phyloP scores from a whole-genome alignment of 2,113 vertebrate species.

The Daboia siamensis region DNA sequence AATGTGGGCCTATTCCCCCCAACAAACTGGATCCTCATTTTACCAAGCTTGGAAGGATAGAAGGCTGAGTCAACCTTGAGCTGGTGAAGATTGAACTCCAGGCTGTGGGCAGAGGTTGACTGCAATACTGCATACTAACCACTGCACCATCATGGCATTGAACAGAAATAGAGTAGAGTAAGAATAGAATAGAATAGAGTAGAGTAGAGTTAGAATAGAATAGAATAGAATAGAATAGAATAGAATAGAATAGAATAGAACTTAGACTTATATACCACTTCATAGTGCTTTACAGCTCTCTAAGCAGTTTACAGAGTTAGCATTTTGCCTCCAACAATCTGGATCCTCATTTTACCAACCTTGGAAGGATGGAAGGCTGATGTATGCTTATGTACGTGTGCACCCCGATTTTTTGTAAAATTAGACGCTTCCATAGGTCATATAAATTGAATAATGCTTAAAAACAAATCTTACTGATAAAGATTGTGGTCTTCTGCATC shows the following conservation, averaged over 20 bases:
- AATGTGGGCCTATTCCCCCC: too few relatives aligned
- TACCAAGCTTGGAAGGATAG: not conserved
- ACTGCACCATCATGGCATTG: not conserved
- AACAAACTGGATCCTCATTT: too few relatives aligned
- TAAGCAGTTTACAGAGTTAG: not conserved
- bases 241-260: too few relatives aligned
- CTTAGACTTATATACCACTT: too few relatives aligned
- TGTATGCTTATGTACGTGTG: not conserved
- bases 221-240: too few relatives aligned
- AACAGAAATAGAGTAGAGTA: too few relatives aligned
- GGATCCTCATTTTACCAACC: not conserved
- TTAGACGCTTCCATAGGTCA: conserved; percentile 29
- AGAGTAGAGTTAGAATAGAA: too few relatives aligned
- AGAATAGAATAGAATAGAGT: too few relatives aligned
- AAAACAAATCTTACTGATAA: not conserved
- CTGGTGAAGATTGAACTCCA: not conserved
- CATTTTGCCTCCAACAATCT: not conserved
- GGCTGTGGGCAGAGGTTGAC: not conserved
- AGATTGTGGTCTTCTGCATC: not conserved
- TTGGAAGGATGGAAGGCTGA: not conserved
- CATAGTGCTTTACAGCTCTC: too few relatives aligned
- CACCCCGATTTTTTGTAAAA: conserved; percentile 10
- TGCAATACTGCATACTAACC: not conserved
- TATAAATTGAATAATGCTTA: conserved; percentile 11
- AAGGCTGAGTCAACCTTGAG: not conserved